Evolutionary conservation across 2,797 vertebrate species (phyloP).

Genomic region (Sebastes trivittatus): DNA sequence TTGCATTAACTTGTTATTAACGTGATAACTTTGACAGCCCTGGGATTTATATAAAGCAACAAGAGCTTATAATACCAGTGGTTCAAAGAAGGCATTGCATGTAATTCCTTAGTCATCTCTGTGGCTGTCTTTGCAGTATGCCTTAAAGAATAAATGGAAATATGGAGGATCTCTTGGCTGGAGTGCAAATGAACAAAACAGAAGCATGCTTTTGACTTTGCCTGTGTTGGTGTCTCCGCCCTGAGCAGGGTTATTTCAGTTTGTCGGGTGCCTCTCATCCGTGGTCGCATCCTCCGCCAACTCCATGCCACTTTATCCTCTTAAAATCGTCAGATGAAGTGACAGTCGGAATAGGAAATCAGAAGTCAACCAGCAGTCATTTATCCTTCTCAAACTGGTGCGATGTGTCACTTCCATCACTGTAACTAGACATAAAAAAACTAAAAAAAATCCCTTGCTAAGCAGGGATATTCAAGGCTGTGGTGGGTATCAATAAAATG

Average conservation of each 20-base stretch:
- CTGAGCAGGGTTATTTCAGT: constrained; percentile 29
- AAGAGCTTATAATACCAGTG: not conserved
- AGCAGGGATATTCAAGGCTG: constrained; percentile 25
- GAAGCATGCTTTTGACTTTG: constrained; percentile 3
- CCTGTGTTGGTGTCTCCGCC: not conserved
- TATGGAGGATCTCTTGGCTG: constrained; percentile 3
- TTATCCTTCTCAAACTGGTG: constrained; percentile 41
- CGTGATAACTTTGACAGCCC: no score
- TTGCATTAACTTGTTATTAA: no score
- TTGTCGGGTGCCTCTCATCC: constrained; percentile 38
- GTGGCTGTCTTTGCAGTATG: not conserved
- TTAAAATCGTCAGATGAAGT: constrained; percentile 49
- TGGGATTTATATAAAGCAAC: not conserved
- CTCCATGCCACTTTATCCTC: constrained; percentile 43
- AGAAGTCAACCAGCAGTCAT: constrained; percentile 52
- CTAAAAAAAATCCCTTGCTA: not conserved
- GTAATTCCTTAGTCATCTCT: not conserved
- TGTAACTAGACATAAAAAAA: constrained; percentile 17
- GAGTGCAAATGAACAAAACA: constrained; percentile 15
- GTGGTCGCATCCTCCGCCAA: constrained; percentile 27
- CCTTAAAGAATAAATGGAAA: constrained; percentile 4
- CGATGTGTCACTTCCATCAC: constrained; percentile 36
- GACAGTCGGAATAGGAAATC: constrained; percentile 59
- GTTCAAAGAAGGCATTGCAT: not conserved
- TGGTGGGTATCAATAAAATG: constrained; percentile 43